phyloP scores from a whole-genome alignment of 2,888 invertebrate genomes.

The Oxyteleia sp. region DNA sequence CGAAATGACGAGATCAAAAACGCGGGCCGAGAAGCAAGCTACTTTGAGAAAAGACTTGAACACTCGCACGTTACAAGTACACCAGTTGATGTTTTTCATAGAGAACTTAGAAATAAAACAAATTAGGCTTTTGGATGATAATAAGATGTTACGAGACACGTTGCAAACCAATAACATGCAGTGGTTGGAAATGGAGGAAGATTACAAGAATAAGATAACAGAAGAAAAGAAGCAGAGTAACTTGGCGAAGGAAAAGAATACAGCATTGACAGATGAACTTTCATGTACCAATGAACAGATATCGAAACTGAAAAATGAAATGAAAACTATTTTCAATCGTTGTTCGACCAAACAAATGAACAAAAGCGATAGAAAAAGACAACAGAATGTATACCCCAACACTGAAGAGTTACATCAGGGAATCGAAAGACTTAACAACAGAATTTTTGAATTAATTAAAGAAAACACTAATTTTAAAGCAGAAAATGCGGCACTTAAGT shows the following conservation, averaged over 20 bases:
- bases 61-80: constrained; percentile 43
- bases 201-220: constrained; percentile 46
- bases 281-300: constrained; percentile 28
- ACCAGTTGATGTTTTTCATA: constrained; percentile 50
- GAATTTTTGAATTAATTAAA: too few relatives aligned
- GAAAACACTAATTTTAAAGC: too few relatives aligned
- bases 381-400: constrained; percentile 2
- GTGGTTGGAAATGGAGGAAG: constrained; percentile 48
- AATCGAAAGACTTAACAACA: constrained; percentile 34
- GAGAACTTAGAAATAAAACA: constrained; percentile 58
- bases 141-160: constrained; percentile 44
- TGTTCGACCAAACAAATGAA: constrained; percentile 5
- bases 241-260: constrained; percentile 1
- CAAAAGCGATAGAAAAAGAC: constrained; percentile 9
- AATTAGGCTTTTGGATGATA: constrained; percentile 52
- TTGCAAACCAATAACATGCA: constrained; percentile 49
- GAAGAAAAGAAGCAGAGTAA: not conserved
- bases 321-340: constrained; percentile 16
- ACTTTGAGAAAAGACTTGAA: constrained; percentile 50
- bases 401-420: constrained; percentile 27
- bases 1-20: constrained; percentile 15
- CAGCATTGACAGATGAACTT: constrained; percentile 9
- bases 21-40: constrained; percentile 24
- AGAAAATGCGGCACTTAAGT: too few relatives aligned
- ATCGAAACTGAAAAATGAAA: constrained; percentile 8